Evolutionary conservation across 2,797 vertebrate species (phyloP), one percentile per base, ranked within the genome.

Genomic region (Mionectes olivaceus): DNA sequence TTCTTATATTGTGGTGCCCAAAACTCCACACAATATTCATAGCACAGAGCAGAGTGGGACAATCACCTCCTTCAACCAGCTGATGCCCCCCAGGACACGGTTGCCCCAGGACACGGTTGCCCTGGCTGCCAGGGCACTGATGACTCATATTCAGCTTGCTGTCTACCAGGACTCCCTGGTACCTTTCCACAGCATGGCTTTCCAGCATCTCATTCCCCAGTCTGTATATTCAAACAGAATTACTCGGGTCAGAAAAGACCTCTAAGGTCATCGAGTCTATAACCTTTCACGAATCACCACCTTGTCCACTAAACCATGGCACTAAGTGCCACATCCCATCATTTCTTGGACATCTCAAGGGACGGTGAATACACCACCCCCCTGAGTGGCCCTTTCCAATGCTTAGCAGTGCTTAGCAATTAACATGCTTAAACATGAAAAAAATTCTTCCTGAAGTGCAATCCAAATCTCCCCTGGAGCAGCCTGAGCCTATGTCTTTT

Each of bases 381-480:
- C 13, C 27, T 24, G 22, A 9, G 2, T 43, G 28, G 7, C 22
- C 23, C 1, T 6, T 75, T 61, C 25, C 55, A 81, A n/a, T 49
- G 21, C 4, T 59, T 27, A 59, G 1, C 35, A 59, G 37, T 18
- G 50, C 10, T 44, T 65, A 57, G 37, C 18, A 43, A 17, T 28
- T 28, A 52, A 18, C 17, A 30, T 52, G 50, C 50, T 30, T 52
- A 52, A 52, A 30, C 35, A 15, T 24, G 25, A 61, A 49, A 59
- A 59, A 75, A 61, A n/a, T 8, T 55, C 12, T 28, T 43, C 35
- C 32, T 15, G 6, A 28, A 49, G 33, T 24, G 13, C 23, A 61
- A 4, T 10, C 15, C 35, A 13, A 49, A 49, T 9, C 11, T 55
- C 10, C 67, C 0, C 0, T 55, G 23, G 6, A 24, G 4, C 47